Base-by-base conservation (phyloP, 53 echinoderm and acorn worm species). In the Mesocentrotus franciscanus region DNA sequence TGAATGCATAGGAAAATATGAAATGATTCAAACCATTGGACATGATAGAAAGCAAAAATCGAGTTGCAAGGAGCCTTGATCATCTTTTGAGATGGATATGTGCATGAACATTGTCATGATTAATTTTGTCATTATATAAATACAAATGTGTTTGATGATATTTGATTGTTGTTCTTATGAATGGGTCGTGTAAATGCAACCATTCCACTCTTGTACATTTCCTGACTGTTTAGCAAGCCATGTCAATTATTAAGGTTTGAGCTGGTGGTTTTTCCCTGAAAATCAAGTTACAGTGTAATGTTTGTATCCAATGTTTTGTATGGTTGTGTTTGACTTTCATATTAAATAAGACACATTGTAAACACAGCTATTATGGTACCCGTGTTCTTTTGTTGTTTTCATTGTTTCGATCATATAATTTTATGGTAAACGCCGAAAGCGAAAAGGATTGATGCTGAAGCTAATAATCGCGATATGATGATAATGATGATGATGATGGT, bases 251-350 rank as follows among this genome's bases (percentile, higher is more conserved):
- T 39, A 0, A 81, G 81, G 81, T 20, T 81, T 81, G 81, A 33
- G 15, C 33, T 81, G 20, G 36, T 81, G 1, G 20, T 81, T 39
- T 76, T 20, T 81, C 42, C 42, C 20, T 81, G 10, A 20, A 42
- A 81, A 42, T 1, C 34, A 36, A n/a, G 30, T 32, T 70, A 57
- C 26, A 49, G 90, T 60, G 60, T 90, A 13, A 90, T 60, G 26
- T 90, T 92, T 92, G 92, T 68, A 90, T 30, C 60, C 90, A 15
- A 90, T 71, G 92, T 92, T 92, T 92, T 92, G 92, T 92, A 92
- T 92, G 60, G 68, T 90, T 64, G 92, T 92, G 68, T 29, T 39
- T 92, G 92, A 92, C 68, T 92, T 91, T 92, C 90, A 68, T 92
- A 92, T 34, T 91, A 20, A 92, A 61, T 30, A 60, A 58, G 36